Percentiles rank a stretch among this genome's conserved stretches.
phyloP scores from a whole-genome alignment of 2,888 invertebrate species.

The Drosophila meridionalis region DNA sequence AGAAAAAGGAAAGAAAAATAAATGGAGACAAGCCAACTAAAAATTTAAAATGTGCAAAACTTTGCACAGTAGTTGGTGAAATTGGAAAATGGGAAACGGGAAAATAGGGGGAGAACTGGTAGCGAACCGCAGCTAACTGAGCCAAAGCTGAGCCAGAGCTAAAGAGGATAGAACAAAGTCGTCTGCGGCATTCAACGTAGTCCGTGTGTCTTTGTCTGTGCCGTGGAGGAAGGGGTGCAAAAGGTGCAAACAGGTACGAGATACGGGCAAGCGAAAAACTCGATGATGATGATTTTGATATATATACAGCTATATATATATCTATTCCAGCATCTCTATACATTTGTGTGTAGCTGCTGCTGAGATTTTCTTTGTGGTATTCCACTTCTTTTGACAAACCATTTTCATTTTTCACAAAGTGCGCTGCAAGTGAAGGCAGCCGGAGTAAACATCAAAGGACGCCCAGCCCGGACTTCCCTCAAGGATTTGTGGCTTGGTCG shows the following conservation, averaged over 20 bases:
- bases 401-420: conserved; percentile 51
- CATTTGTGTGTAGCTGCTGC: conserved; percentile 37
- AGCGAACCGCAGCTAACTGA: conserved; percentile 70
- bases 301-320: conserved; percentile 49
- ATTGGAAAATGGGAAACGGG: conserved; percentile 38
- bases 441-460: conserved; percentile 40
- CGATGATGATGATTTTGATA: conserved; percentile 63
- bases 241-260: conserved; percentile 67
- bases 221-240: conserved; percentile 19
- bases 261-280: conserved; percentile 65
- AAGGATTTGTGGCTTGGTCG: conserved; percentile 24
- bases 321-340: neutral
- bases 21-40: conserved; percentile 55
- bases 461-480: neutral
- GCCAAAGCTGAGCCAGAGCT: conserved; percentile 40
- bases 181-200: conserved; percentile 51
- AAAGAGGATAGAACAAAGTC: conserved; percentile 57
- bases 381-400: conserved; percentile 79
- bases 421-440: conserved; percentile 35
- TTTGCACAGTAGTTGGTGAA: conserved; percentile 44
- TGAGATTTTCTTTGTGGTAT: conserved; percentile 82
- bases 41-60: conserved; percentile 75
- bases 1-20: conserved; percentile 15
- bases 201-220: conserved; percentile 43
- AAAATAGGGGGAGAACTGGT: conserved; percentile 29